A percentile compares a stretch with the other conserved stretches of the same genome.
These are phyloP conservation scores for Aspidapion aeneum DNA, from an alignment of 2,888 invertebrate species.

Conservation along the genomic window DNA sequence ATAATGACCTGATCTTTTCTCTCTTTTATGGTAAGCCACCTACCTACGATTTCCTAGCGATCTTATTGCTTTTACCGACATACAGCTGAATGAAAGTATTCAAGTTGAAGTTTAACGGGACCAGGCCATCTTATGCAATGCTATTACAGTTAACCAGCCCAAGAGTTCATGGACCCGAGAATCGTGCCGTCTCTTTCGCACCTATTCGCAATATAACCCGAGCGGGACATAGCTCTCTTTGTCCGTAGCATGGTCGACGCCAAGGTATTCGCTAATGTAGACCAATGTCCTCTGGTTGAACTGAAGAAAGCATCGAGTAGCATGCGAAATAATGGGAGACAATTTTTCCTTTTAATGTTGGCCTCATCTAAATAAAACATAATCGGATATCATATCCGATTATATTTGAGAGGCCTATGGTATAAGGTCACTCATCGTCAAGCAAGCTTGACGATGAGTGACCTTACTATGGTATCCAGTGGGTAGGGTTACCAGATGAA, in stretches of 20 bases:
- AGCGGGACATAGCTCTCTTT: neutral
- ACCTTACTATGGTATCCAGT: too few species aligned
- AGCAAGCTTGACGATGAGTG: too few species aligned
- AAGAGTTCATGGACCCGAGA: slow-evolving; percentile 22
- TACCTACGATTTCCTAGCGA: neutral
- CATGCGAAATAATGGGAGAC: neutral
- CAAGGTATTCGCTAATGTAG: slow-evolving; percentile 23
- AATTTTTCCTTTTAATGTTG: neutral
- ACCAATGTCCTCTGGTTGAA: slow-evolving; percentile 21
- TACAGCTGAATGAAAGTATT: slow-evolving; percentile 23
- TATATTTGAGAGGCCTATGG: too few species aligned
- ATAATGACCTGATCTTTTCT: neutral
- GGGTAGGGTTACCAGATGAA: too few species aligned
- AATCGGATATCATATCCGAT: too few species aligned
- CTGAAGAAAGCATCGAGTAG: neutral
- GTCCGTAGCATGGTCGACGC: neutral
- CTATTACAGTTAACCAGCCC: slow-evolving; percentile 25
- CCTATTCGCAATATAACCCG: neutral
- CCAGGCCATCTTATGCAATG: slow-evolving; percentile 24
- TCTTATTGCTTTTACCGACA: neutral
- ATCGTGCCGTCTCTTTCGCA: neutral
- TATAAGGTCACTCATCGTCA: too few species aligned
- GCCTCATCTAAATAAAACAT: too few species aligned
- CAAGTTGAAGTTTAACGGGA: slow-evolving; percentile 23
- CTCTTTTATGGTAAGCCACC: neutral